phyloP scores from a whole-genome alignment of 2,888 invertebrate genomes.

The Megamerina dolium region DNA sequence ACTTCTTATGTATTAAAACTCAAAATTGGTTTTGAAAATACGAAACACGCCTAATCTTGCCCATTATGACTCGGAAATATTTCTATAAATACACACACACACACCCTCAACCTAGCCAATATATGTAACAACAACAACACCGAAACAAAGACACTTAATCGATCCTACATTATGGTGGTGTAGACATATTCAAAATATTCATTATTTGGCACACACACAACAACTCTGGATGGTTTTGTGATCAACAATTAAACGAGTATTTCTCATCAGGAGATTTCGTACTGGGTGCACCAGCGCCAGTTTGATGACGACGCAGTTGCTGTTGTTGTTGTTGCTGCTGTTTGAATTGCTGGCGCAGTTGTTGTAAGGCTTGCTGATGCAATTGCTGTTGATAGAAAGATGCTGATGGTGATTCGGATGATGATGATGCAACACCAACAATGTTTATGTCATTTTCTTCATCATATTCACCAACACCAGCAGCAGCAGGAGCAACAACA shows the following conservation, averaged over 20 bases:
- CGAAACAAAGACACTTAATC: too few relatives aligned
- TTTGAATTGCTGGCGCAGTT: conserved; percentile 32
- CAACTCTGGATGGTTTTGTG: background rate
- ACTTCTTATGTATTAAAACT: too few relatives aligned
- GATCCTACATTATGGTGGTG: too few relatives aligned
- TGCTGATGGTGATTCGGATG: background rate
- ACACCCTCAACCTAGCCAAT: too few relatives aligned
- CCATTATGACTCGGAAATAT: too few relatives aligned
- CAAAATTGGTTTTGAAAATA: too few relatives aligned
- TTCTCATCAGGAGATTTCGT: conserved; percentile 12
- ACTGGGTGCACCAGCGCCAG: conserved; percentile 10
- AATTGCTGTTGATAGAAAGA: conserved; percentile 33
- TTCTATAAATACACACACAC: too few relatives aligned
- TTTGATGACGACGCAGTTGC: too few relatives aligned
- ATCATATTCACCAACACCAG: conserved; percentile 11
- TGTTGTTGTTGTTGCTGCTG: conserved; percentile 29
- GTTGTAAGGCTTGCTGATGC: conserved; percentile 35
- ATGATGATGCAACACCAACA: background rate
- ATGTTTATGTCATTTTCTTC: background rate
- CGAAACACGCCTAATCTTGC: too few relatives aligned
- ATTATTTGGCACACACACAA: background rate
- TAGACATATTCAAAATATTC: too few relatives aligned
- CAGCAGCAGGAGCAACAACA: too few relatives aligned
- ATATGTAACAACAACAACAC: too few relatives aligned
- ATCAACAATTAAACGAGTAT: conserved; percentile 19